phyloP scores from a whole-genome alignment of 2,797 vertebrate species.

The Danio albolineatus region DNA sequence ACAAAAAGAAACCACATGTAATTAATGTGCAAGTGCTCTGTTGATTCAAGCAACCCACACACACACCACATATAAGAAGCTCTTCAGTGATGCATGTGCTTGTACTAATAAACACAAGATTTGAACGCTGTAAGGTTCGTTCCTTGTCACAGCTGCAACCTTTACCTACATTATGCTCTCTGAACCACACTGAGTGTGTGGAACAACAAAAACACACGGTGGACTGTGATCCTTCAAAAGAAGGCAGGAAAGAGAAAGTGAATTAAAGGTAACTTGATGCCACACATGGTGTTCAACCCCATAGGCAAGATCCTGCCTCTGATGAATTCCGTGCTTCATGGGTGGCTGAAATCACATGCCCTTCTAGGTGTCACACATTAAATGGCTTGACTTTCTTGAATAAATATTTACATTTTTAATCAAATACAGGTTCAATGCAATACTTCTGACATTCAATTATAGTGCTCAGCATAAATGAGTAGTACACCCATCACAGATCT shows the following conservation, averaged over 20 bases:
- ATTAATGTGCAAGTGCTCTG: constrained; percentile 47
- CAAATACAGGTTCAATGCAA: too few species aligned
- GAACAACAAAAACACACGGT: constrained; percentile 44
- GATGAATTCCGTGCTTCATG: constrained; percentile 17
- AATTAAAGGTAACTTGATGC: constrained; percentile 47
- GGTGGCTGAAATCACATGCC: constrained; percentile 23
- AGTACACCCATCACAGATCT: too few species aligned
- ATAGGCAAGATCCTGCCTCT: neutral
- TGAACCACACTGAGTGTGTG: neutral
- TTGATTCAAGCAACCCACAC: constrained; percentile 37
- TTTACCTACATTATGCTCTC: constrained; percentile 8
- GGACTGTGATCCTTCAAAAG: constrained; percentile 24
- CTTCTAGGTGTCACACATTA: neutral
- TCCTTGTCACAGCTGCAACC: constrained; percentile 49
- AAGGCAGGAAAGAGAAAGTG: constrained; percentile 28
- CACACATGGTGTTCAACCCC: constrained; percentile 35
- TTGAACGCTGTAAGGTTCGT: constrained; percentile 50
- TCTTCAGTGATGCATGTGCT: constrained; percentile 12
- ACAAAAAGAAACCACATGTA: constrained; percentile 50
- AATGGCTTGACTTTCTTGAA: too few species aligned
- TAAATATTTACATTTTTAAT: too few species aligned
- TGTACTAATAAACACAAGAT: constrained; percentile 51
- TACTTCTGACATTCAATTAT: too few species aligned
- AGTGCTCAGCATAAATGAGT: too few species aligned
- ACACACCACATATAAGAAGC: constrained; percentile 15